Evolutionary conservation across 2,797 vertebrate genomes (phyloP).

Genomic region (Vespertilio murinus): DNA sequence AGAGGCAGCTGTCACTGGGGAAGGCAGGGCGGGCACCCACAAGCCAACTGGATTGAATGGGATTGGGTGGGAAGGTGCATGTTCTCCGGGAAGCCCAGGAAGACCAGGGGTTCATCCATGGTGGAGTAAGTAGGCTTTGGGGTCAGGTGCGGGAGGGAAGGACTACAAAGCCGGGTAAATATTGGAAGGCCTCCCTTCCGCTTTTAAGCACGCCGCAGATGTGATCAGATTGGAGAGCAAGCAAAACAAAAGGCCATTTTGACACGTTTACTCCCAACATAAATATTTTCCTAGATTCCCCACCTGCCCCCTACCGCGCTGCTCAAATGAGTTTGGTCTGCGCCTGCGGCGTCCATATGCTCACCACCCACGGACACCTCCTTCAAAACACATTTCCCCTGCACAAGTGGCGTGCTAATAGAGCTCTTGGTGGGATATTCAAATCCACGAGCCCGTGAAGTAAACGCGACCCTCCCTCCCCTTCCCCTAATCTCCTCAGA

Average conservation of each 20-base stretch:
- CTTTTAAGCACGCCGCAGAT: accelerated
- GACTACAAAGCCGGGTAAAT: background rate
- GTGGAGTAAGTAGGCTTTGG: no score
- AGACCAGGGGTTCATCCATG: accelerated
- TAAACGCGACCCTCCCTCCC: background rate
- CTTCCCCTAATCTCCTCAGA: background rate
- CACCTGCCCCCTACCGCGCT: background rate
- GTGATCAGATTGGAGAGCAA: background rate
- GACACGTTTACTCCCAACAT: background rate
- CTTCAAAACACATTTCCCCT: background rate
- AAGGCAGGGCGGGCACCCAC: accelerated
- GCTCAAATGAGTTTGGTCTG: background rate
- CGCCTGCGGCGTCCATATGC: background rate
- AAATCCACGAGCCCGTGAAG: background rate
- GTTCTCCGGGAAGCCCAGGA: accelerated
- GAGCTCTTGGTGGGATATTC: background rate
- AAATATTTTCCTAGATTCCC: no score
- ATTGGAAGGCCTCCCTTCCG: background rate
- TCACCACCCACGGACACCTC: background rate
- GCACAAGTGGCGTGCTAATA: no score
- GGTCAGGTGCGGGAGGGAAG: background rate
- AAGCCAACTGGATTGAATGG: accelerated
- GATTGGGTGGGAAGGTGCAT: background rate
- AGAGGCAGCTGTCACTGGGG: background rate
- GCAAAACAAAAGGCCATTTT: background rate